A percentile compares a stretch with the other conserved stretches of the same genome.
phyloP scores from a whole-genome alignment of 2,113 vertebrate genomes.

The Tylochromis polylepis region DNA sequence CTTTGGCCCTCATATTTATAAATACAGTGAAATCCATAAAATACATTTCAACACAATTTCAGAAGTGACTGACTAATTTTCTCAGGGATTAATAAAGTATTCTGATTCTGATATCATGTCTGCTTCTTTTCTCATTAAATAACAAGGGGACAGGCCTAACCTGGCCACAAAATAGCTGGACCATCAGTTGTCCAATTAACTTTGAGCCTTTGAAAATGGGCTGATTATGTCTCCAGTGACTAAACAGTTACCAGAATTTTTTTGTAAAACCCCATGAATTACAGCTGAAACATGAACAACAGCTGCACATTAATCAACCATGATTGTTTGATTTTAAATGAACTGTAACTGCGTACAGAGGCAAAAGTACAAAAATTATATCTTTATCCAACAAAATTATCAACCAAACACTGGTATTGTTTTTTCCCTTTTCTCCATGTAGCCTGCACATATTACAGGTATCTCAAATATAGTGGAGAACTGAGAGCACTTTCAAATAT shows the following conservation, averaged over 20 bases:
- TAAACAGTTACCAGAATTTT: not conserved
- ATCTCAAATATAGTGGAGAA: not conserved
- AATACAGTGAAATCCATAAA: not conserved
- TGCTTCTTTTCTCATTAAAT: not conserved
- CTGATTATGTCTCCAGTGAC: not conserved
- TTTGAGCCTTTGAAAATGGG: not conserved
- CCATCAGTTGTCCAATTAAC: not conserved
- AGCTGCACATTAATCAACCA: not conserved
- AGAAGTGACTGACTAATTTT: not conserved
- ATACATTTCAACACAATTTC: not conserved
- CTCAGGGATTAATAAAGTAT: not conserved
- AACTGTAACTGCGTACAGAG: not conserved
- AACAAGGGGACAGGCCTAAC: not conserved
- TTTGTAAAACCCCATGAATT: rapidly evolving
- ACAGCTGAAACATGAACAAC: not conserved
- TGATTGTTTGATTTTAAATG: not conserved
- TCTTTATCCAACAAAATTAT: not conserved
- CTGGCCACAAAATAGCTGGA: not conserved
- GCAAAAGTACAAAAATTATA: not conserved
- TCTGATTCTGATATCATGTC: not conserved
- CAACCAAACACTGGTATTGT: not conserved
- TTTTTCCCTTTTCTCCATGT: not conserved
- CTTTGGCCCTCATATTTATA: not conserved
- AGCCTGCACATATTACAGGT: not conserved
- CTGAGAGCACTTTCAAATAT: not conserved